Evolutionary conservation across 2,888 invertebrate species (phyloP).

Genomic region (Apeira syringaria): DNA sequence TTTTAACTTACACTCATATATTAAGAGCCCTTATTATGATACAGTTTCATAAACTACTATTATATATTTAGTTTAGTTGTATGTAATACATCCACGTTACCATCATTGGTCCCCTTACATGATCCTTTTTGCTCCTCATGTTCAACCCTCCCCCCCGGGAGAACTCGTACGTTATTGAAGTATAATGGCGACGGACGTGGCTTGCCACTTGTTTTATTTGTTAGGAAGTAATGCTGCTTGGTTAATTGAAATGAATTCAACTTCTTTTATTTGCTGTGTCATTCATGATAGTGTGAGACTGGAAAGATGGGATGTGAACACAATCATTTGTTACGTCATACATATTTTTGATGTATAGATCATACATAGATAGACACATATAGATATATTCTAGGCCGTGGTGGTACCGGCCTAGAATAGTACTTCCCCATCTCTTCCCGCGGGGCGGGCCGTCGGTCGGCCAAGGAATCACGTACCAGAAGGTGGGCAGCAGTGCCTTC

Average conservation of each 20-base stretch:
- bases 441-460: too few relatives aligned
- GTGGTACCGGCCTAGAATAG: too few relatives aligned
- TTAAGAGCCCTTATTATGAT: too few relatives aligned
- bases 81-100: constrained; percentile 12
- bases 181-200: constrained; percentile 53
- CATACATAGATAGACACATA: too few relatives aligned
- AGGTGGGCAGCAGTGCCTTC: too few relatives aligned
- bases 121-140: constrained; percentile 60
- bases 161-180: constrained; percentile 48
- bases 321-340: constrained; percentile 6
- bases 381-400: too few relatives aligned
- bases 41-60: too few relatives aligned
- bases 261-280: constrained; percentile 40
- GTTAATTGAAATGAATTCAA: constrained; percentile 56
- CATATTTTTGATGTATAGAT: too few relatives aligned
- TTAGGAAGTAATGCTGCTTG: constrained; percentile 46
- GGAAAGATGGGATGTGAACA: constrained; percentile 15
- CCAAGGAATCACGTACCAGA: too few relatives aligned
- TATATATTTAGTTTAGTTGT: too few relatives aligned
- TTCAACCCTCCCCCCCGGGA: constrained; percentile 49
- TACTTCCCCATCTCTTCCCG: too few relatives aligned
- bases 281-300: constrained; percentile 33
- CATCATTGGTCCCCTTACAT: constrained; percentile 59
- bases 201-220: constrained; percentile 55
- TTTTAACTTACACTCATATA: too few relatives aligned